Evolutionary conservation across 2,113 vertebrate genomes (phyloP).

Genomic region (Hyaena hyaena): DNA sequence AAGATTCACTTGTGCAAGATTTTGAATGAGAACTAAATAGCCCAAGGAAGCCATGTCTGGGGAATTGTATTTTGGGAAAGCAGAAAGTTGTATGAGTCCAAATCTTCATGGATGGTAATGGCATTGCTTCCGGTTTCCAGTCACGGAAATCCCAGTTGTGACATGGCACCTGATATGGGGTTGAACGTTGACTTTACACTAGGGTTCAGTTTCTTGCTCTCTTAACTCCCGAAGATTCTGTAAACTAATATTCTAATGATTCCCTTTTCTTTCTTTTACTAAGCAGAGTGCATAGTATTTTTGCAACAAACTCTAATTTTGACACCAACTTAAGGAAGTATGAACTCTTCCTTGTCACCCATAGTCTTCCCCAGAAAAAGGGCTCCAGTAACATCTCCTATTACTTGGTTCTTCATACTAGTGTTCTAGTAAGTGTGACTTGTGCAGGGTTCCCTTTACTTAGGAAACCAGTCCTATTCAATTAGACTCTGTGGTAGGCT

Average conservation of each 20-base stretch:
- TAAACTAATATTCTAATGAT: background rate
- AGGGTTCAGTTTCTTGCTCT: background rate
- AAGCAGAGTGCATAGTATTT: background rate
- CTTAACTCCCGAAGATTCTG: background rate
- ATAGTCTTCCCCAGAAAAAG: background rate
- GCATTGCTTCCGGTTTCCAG: background rate
- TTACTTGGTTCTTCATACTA: background rate
- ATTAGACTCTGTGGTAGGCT: background rate
- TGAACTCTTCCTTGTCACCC: background rate
- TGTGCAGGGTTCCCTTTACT: background rate
- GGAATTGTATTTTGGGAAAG: background rate
- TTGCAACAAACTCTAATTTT: background rate
- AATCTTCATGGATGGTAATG: background rate
- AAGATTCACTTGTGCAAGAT: background rate
- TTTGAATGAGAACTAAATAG: background rate
- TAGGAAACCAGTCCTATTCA: background rate
- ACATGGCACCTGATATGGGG: accelerated
- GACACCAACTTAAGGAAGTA: background rate
- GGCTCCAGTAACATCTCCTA: background rate
- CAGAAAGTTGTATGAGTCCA: background rate
- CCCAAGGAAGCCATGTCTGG: background rate
- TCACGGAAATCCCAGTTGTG: background rate
- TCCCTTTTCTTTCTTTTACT: background rate
- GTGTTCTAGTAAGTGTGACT: background rate
- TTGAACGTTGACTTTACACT: background rate